Evolutionary conservation across 2,888 invertebrate genomes (phyloP), one percentile per base, ranked within the genome.

Genomic region (Syritta pipiens): DNA sequence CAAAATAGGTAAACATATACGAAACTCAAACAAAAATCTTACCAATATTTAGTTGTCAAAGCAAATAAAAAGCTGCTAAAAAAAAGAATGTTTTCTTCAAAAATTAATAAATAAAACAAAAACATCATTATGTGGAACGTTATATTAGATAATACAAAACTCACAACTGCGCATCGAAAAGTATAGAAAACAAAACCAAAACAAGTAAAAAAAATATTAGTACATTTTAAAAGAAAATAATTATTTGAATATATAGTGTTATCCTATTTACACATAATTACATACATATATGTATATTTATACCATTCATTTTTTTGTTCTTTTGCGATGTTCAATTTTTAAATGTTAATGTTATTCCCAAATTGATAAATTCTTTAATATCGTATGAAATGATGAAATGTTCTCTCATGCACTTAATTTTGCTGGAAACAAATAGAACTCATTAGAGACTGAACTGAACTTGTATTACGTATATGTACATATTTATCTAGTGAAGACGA

Each of bases 101-200:
- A 48, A 28, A 17, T n/a, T n/a, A n/a, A n/a, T n/a, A 30, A 30
- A 17, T 2, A 12, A 48, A 24, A 10, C 10, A 9, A 26, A 30
- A 42, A 30, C 5, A 35, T 24, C 24, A 9, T 44, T 32, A 26
- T 17, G 24, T 32, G 22, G 22, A 62, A 53, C 48, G 35, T 63
- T 42, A 32, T 37, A 53, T 14, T 48, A 55, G 62, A n/a, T 46
- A 71, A 30, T 20, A 51, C 24, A 71, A 44, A 68, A 65, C 60
- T 53, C 65, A 77, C 72, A 77, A 77, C 65, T 65, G 72, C 77
- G 77, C 77, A 77, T 77, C 77, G 72, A 77, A 77, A 67, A 48
- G 51, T 40, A 53, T 24, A 59, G 32, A 53, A 42, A 40, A 62
- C 26, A 32, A 37, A 28, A 10, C 12, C n/a, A 53, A 10, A 9